Evolutionary conservation across 2,113 vertebrate species (phyloP), one percentile per base, ranked within the genome.

Genomic region (Leuciscus idus): DNA sequence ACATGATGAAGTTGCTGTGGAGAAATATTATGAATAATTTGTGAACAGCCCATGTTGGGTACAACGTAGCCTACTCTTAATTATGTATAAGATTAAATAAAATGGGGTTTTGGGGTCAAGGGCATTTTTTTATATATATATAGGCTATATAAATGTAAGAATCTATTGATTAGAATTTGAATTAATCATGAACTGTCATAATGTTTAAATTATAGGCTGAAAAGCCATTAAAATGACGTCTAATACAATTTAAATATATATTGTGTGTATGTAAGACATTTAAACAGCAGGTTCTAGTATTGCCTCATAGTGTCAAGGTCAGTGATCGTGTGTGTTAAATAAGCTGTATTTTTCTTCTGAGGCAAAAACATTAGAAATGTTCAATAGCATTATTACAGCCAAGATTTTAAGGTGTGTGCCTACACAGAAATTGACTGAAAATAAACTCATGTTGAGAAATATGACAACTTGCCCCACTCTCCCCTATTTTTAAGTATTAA

Each of bases 61-160:
- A 17, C 78, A 28, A 28, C 33, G 7, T 9, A n/a, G n/a, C n/a
- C n/a, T n/a, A 46, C 59, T 62, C 43, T 80, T 61, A 43, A 43
- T 43, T 21, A 62, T 61, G 30, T 59, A 59, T 61, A 13, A 23
- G 8, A 21, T 36, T 4, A 15, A 30, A 70, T 83, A 30, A 48
- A 81, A 81, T 50, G 17, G 30, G 64, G 48, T 83, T 83, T 83
- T 5, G 52, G 64, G 62, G 80, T 82, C 64, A 83, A n/a, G 33
- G 77, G 21, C 52, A 3, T 43, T 36, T 12, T 59, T 48, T 1
- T n/a, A n/a, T n/a, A n/a, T n/a, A n/a, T n/a, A n/a, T n/a, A n/a
- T n/a, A n/a, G n/a, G n/a, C n/a, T n/a, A n/a, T n/a, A 36, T 33
- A 68, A 21, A 70, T 23, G 19, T n/a, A 36, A 1, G 17, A 10